Evolutionary conservation across 1,140 invertebrate genomes (phyloP).

Genomic region (Oedothorax gibbosus): DNA sequence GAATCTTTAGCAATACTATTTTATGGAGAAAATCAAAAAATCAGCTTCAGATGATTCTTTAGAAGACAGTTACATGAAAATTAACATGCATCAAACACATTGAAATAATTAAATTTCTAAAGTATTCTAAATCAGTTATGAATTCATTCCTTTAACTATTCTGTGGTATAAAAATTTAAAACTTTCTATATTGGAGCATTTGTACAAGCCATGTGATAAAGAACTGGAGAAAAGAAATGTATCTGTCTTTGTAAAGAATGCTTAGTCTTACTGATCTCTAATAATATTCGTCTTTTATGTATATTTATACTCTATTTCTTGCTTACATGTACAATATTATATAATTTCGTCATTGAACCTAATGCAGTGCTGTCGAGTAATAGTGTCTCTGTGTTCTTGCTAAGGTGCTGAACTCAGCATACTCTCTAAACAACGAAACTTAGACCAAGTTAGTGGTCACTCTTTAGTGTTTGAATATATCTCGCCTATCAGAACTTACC

Average conservation of each 20-base stretch:
- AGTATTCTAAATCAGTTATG: not conserved
- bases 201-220: too few species aligned
- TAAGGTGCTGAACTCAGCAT: conserved; percentile 60
- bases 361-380: conserved; percentile 44
- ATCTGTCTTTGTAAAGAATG: conserved; percentile 42
- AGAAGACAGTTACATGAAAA: conserved; percentile 27
- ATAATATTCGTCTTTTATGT: conserved; percentile 32
- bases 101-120: not conserved
- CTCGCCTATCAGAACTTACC: conserved; percentile 44
- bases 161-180: too few species aligned
- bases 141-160: too few species aligned
- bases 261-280: conserved; percentile 21
- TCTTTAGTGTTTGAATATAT: conserved; percentile 48
- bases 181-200: too few species aligned
- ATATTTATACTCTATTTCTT: conserved; percentile 41
- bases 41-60: conserved; percentile 24
- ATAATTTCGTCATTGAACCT: conserved; percentile 28
- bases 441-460: conserved; percentile 56
- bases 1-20: conserved; percentile 40
- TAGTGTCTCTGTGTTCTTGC: conserved; percentile 60
- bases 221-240: conserved; percentile 3
- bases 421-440: conserved; percentile 59
- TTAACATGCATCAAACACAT: not conserved
- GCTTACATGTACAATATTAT: conserved; percentile 26
- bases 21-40: conserved; percentile 33